Percentiles rank a stretch among this genome's conserved stretches.
These are phyloP conservation scores for Achroia grisella DNA, from an alignment of 1,140 invertebrate genomes.

Conservation along the genomic window DNA sequence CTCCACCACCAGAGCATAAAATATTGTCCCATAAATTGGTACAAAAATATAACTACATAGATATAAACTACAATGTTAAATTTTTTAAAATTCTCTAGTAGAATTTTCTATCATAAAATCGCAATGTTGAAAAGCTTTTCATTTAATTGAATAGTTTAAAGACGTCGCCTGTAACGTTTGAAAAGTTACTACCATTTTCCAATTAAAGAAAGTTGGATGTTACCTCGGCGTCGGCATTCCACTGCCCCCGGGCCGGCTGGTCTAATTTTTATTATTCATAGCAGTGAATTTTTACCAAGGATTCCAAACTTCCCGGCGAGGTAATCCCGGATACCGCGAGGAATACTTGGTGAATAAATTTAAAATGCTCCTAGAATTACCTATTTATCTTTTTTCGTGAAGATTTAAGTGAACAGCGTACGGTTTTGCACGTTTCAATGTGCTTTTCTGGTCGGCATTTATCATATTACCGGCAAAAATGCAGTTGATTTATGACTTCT, in stretches of 20 bases:
- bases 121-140: not conserved
- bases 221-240: not conserved
- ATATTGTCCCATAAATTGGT: too few relatives aligned
- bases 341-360: slow-evolving; percentile 21
- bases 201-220: slow-evolving; percentile 1
- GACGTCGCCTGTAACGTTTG: not conserved
- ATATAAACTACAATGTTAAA: too few relatives aligned
- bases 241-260: not conserved
- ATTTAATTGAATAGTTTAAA: not conserved
- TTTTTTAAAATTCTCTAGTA: not conserved
- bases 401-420: slow-evolving; percentile 7
- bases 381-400: slow-evolving; percentile 5
- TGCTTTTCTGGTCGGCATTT: not conserved
- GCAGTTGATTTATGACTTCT: not conserved
- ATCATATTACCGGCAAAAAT: not conserved
- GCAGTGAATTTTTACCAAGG: slow-evolving; percentile 16
- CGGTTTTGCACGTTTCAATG: not conserved
- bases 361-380: slow-evolving; percentile 11
- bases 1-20: too few relatives aligned
- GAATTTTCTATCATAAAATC: not conserved
- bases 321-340: slow-evolving; percentile 13
- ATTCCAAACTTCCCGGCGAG: slow-evolving; percentile 3
- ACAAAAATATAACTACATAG: too few relatives aligned
- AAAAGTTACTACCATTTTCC: slow-evolving; percentile 2
- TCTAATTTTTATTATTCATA: slow-evolving; percentile 22